phyloP scores from a whole-genome alignment of 2,888 invertebrate genomes.

The Calameuta pallipes region DNA sequence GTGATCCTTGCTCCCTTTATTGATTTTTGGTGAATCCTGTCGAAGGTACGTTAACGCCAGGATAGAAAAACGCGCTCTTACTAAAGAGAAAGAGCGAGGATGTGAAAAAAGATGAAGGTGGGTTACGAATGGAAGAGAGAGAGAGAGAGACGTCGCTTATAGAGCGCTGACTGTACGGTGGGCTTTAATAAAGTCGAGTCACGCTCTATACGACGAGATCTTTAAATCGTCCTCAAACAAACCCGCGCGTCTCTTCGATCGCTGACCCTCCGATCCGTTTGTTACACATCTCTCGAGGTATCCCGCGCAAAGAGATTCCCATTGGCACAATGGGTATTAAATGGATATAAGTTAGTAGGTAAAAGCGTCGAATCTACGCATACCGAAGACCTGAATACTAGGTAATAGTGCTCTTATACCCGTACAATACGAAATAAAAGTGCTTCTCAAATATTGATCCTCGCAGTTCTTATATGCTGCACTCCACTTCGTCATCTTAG shows the following conservation, averaged over 20 bases:
- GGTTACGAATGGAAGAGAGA: conserved; percentile 8
- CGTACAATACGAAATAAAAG: conserved; percentile 35
- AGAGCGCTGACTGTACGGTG: conserved; percentile 12
- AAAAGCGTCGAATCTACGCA: conserved; percentile 33
- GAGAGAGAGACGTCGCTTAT: conserved; percentile 13
- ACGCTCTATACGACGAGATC: conserved; percentile 51
- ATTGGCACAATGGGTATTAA: conserved; percentile 26
- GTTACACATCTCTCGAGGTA: conserved; percentile 41
- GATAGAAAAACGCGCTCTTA: background rate
- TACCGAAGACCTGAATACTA: conserved; percentile 1
- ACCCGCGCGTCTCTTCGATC: conserved; percentile 41
- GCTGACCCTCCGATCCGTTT: conserved; percentile 48
- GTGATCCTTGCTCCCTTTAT: conserved; percentile 29
- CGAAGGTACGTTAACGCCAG: conserved; percentile 19
- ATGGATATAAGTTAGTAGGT: conserved; percentile 45
- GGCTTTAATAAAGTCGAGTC: conserved; percentile 57
- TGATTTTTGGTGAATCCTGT: conserved; percentile 32
- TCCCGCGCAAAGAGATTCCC: background rate
- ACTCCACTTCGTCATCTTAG: conserved; percentile 21
- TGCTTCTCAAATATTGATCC: conserved; percentile 51
- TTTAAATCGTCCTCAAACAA: conserved; percentile 55
- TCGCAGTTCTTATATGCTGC: conserved; percentile 29
- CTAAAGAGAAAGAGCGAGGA: conserved; percentile 2
- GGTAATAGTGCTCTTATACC: background rate
- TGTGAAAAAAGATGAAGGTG: conserved; percentile 18